Base-by-base conservation (phyloP, 2,888 invertebrate genomes). In the Morpho helenor region DNA sequence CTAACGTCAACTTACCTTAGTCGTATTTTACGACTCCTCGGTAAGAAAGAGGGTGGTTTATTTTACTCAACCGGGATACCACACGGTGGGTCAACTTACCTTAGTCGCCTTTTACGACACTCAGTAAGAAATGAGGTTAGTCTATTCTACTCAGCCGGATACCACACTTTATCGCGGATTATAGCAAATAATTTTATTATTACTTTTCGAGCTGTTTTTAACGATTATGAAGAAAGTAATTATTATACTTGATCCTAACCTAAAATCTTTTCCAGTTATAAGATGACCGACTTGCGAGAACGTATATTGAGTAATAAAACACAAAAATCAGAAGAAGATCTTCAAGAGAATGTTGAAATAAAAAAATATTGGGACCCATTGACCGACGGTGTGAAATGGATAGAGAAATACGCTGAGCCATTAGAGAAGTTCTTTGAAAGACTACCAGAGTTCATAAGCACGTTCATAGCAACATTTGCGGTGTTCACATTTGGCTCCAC, bases 401-500 rank as follows among this genome's bases (percentile, higher is more conserved):
- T 92, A 1, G 93, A 93, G 66, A 91, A 86, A 54, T 92, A 94
- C 67, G 83, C 89, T 10, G 86, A 87, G 0, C 76, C 77, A 2
- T 64, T 94, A 39, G 92, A 92, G 53, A 91, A 88, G 61, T 81
- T 92, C 66, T 94, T 93, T 80, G 80, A 84, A 40, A 87, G 82
- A 62, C 56, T 94, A 6, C 94, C 94, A 0, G 85, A 87, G 6
- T 89, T 87, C 61, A 71, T 93, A 6, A 88, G 87, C 39, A 89
- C 91, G 3, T 77, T 92, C 54, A 81, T 94, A 9, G 93, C 92
- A 0, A 92, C 93, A 0, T 68, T 93, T 0, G 93, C 93, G 0
- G 84, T 94, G 23, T 94, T 94, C 71, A 83, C 92, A 9, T 84
- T 94, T 48, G 94, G 94, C 52, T 86, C 93, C 8, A 92, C 93